Evolutionary conservation across 2,113 vertebrate genomes (phyloP), one percentile per base, ranked within the genome.

Genomic region (Phoenicopterus ruber): DNA sequence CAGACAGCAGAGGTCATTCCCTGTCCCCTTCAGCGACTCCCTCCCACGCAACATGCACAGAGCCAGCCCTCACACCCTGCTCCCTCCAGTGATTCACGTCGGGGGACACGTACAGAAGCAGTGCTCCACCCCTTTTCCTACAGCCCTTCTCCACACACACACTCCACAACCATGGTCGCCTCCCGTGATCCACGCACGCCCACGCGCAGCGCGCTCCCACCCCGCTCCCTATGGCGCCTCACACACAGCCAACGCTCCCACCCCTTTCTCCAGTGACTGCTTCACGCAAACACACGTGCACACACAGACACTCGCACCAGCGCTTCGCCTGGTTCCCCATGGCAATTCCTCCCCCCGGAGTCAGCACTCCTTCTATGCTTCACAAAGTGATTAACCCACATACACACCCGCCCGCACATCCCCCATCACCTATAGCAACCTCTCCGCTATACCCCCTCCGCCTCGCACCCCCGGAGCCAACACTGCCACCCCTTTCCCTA

Each of bases 141-240:
- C 69, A 38, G 47, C 15, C 28, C 32, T 89, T 87, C 49, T 71
- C 71, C 61, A 21, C 32, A 13, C 25, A 32, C 31, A 20, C 26
- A 0, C 28, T 13, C 0, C 59, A 31, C 55, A 73, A 20, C 40
- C 29, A 6, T 0, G 18, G 38, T 16, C 2, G 15, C 74, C 69
- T 92, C 55, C 65, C 0, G 0, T 34, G 65, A 74, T 59, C 76
- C 40, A 52, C 7, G 7, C 54, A 49, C 1, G 0, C 72, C 69
- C 44, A 67, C 25, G 0, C 1, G 2, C 66, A 79, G 42, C 8
- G 0, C 2, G 0, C 49, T 77, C 88, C 81, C 54, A 29, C 57
- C 24, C 49, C 0, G 0, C 52, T 77, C 74, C 82, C 76, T 66
- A 14, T 2, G 5, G 49, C 2, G 1, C 82, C 63, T 81, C 52